Evolutionary conservation across 1,140 invertebrate genomes (phyloP), one percentile per base, ranked within the genome.

Genomic region (Tetragnatha versicolor): DNA sequence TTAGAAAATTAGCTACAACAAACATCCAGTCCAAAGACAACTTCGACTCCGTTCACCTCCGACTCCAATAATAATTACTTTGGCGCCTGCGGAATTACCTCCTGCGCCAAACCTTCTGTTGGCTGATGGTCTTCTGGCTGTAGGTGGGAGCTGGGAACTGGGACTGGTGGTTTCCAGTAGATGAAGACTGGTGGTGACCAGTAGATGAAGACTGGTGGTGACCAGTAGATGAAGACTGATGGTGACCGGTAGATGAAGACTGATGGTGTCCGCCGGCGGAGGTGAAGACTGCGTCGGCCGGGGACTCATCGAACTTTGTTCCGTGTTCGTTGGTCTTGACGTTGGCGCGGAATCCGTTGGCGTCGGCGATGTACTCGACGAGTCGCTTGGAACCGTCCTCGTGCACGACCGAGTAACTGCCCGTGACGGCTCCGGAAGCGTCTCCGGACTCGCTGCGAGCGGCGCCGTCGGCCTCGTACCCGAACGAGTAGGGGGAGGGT

Each of bases 361-460:
- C 79, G 51, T 84, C 83, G 17, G 83, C 83, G 2, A 82, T 72
- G 76, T 84, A 84, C 3, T 83, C 83, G 3, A 84, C 83, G 20
- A 83, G 73, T 42, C 83, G 77, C 2, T 79, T 47, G 0, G 70
- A 78, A 0, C 83, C 84, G 53, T 83, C 81, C 22, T 83, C 83
- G 4, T 83, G 65, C 6, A 65, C 53, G 14, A 84, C 82, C 9
- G 77, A 66, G 76, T 83, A 83, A n/a, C 60, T 39, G 14, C 82
- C 82, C 31, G 81, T 82, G 1, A 82, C 79, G 1, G 49, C 73
- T 7, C 80, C 80, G 29, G 49, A 61, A 12, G 55, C 61, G 39
- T 81, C 80, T 9, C 68, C 25, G 4, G 60, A 35, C 49, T 81
- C 80, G n/a, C 70, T 49, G 49, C 80, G 37, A 0, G 80, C 76